Conservation (phyloP, 2,797 vertebrate genomes). For the Acrossocheilus wenchowensis region DNA sequence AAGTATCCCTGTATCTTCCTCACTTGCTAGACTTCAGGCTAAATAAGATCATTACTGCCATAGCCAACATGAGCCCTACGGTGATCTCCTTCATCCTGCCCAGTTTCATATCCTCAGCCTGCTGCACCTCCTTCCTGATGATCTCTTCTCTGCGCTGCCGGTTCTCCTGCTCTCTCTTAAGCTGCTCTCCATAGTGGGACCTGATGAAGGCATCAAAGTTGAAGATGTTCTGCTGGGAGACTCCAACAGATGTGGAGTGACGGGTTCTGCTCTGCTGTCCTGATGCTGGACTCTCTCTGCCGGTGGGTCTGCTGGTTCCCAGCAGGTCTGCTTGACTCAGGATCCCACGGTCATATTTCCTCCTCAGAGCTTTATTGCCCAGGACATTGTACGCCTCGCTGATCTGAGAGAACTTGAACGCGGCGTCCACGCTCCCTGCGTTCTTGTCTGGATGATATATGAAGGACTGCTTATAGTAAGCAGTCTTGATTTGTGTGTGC, state of each 20-base stretch:
- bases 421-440: slow-evolving; percentile 77
- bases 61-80: slow-evolving; percentile 55
- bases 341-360: slow-evolving; percentile 88
- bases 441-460: slow-evolving; percentile 68
- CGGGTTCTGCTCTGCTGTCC: not conserved
- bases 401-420: slow-evolving; percentile 82
- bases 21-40: slow-evolving; percentile 45
- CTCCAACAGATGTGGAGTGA: not conserved
- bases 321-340: slow-evolving; percentile 78
- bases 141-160: slow-evolving; percentile 68
- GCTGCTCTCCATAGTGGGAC: slow-evolving; percentile 90
- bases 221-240: slow-evolving; percentile 69
- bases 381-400: slow-evolving; percentile 89
- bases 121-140: slow-evolving; percentile 52
- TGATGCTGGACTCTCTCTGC: not conserved
- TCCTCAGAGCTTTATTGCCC: slow-evolving; percentile 82
- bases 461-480: slow-evolving; percentile 90
- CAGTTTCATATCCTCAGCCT: not conserved
- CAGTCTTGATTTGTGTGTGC: slow-evolving; percentile 90
- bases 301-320: slow-evolving; percentile 66
- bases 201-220: slow-evolving; percentile 91
- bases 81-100: slow-evolving; percentile 59
- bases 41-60: slow-evolving; percentile 54
- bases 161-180: slow-evolving; percentile 79
- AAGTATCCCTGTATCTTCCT: not conserved